Conservation (phyloP, 35 echinoderm and acorn worm genomes). For the Lytechinus pictus region DNA sequence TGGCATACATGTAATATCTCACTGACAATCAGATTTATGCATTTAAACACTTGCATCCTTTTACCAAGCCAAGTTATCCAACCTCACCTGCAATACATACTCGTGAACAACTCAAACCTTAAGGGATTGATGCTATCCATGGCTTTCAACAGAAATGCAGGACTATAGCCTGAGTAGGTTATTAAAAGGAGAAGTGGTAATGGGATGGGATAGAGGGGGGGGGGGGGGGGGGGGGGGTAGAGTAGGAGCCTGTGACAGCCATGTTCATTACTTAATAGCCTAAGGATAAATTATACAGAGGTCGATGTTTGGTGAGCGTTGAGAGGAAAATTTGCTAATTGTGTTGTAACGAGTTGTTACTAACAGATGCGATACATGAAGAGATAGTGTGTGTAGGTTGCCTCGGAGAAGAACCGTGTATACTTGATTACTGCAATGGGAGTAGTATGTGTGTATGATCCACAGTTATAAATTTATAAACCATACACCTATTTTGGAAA, state of each 20-base stretch:
- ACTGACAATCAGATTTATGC: neutral
- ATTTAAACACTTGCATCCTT: neutral
- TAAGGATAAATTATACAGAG: neutral
- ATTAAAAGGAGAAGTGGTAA: neutral
- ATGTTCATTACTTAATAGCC: constrained; percentile 44
- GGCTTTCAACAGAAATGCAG: neutral
- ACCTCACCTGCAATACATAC: neutral
- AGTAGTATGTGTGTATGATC: neutral
- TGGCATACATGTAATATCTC: neutral
- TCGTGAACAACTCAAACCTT: neutral
- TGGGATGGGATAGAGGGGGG: too few species aligned
- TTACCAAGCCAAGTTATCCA: neutral
- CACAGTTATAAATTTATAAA: too few species aligned
- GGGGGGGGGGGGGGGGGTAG: too few species aligned
- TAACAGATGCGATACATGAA: neutral
- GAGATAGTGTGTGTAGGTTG: neutral
- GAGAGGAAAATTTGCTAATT: constrained; percentile 27
- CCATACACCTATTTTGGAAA: too few species aligned
- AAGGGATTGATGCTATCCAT: neutral
- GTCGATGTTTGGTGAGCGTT: constrained; percentile 26
- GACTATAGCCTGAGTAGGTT: neutral
- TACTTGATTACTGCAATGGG: neutral
- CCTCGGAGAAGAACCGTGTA: neutral
- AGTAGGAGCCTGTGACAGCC: neutral
- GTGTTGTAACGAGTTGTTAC: neutral